These are phyloP conservation scores for Propsilocerus akamusi DNA, from an alignment of 1,140 invertebrate species.

Conservation along the genomic window DNA sequence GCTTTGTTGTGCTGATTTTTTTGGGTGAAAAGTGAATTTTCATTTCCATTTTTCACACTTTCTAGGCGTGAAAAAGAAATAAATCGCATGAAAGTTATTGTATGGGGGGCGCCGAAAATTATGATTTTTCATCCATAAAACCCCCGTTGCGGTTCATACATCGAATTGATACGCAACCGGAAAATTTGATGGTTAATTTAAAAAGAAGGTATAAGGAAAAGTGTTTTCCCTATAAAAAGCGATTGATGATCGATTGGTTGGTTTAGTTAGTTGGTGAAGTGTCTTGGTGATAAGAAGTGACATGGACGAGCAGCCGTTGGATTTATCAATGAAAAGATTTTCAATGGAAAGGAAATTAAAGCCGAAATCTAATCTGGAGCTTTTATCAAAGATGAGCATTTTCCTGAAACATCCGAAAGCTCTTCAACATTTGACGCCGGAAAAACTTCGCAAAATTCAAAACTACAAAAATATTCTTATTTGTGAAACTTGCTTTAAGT, in stretches of 20 bases:
- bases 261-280: background rate
- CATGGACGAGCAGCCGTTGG: background rate
- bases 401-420: background rate
- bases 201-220: background rate
- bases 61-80: background rate
- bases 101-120: background rate
- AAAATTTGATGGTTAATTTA: background rate
- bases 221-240: background rate
- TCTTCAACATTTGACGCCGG: background rate
- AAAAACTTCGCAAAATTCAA: background rate
- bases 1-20: too few species aligned
- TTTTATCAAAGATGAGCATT: background rate
- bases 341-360: background rate
- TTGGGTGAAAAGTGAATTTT: too few species aligned
- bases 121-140: conserved; percentile 1
- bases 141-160: background rate
- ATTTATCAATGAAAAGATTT: background rate
- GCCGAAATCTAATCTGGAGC: background rate
- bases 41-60: background rate
- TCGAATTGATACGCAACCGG: background rate
- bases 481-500: background rate
- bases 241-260: background rate
- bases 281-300: background rate
- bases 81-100: background rate
- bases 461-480: background rate